These are phyloP conservation scores for Allacma fusca DNA, from an alignment of 2,888 invertebrate genomes.

Conservation along the genomic window DNA sequence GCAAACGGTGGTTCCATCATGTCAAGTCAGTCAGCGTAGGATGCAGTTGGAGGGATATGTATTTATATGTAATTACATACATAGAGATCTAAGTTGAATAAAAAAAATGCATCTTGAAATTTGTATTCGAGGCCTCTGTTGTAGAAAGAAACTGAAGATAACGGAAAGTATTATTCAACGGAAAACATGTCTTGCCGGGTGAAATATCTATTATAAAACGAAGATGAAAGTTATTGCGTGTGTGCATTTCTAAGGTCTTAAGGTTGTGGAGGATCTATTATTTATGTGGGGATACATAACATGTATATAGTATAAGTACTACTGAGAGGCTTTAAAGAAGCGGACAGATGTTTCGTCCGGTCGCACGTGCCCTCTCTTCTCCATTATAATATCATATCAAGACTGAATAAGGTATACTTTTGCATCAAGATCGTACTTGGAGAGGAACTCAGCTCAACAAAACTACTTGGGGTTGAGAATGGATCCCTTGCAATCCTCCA, in stretches of 20 bases:
- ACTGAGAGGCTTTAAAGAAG: conserved; percentile 1
- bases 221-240: not conserved
- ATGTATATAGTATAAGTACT: no score
- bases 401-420: conserved; percentile 8
- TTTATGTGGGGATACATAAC: no score
- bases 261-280: not conserved
- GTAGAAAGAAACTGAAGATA: not conserved
- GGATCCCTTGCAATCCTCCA: not conserved
- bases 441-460: not conserved
- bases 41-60: not conserved
- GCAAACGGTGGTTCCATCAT: not conserved
- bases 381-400: conserved; percentile 4
- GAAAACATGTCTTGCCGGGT: not conserved
- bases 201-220: not conserved
- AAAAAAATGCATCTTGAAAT: conserved; percentile 8
- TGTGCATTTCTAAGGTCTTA: conserved; percentile 13
- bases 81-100: not conserved
- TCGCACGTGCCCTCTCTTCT: conserved; percentile 29
- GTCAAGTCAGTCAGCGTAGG: no score
- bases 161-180: not conserved
- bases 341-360: conserved; percentile 21
- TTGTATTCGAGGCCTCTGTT: not conserved
- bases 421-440: conserved; percentile 1
- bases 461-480: not conserved
- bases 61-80: not conserved